A percentile compares a stretch with the other conserved stretches of the same genome.
Evolutionary conservation across 2,797 vertebrate genomes (phyloP).

Genomic region (Lepilemur septentrionalis): DNA sequence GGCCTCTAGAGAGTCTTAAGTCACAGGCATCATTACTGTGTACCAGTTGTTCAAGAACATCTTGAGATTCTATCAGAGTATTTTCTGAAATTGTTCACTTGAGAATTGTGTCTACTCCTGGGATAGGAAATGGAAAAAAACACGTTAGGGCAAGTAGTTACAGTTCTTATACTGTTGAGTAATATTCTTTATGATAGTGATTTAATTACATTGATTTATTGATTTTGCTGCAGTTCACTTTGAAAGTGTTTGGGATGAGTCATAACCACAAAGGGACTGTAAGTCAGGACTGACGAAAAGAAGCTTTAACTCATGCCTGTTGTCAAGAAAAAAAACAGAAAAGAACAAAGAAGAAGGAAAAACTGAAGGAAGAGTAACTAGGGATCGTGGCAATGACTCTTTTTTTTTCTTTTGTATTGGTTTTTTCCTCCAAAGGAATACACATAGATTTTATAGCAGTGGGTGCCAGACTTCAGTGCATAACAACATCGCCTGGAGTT

Average conservation of each 20-base stretch:
- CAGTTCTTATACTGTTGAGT: constrained; percentile 46
- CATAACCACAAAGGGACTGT: constrained; percentile 42
- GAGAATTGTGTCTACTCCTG: constrained; percentile 38
- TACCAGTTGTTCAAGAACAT: constrained; percentile 35
- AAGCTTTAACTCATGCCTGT: neutral
- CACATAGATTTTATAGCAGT: neutral
- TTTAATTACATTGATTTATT: constrained; percentile 73
- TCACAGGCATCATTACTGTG: neutral
- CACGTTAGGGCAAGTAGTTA: neutral
- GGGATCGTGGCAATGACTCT: neutral
- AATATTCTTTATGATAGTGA: constrained; percentile 56
- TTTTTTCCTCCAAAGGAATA: neutral
- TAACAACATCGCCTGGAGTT: neutral
- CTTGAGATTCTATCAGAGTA: constrained; percentile 59
- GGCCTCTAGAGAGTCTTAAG: neutral
- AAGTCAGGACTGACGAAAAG: constrained; percentile 17
- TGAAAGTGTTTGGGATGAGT: constrained; percentile 51
- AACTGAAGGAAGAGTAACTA: neutral
- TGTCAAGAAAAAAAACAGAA: neutral
- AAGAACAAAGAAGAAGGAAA: neutral
- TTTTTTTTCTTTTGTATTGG: neutral
- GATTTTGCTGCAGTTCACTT: constrained; percentile 47
- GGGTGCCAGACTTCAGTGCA: neutral
- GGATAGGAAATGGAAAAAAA: constrained; percentile 19
- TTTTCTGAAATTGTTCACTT: constrained; percentile 60